Evolutionary conservation across 2,113 vertebrate genomes (phyloP).

Genomic region (Gymnocephalus cernua): DNA sequence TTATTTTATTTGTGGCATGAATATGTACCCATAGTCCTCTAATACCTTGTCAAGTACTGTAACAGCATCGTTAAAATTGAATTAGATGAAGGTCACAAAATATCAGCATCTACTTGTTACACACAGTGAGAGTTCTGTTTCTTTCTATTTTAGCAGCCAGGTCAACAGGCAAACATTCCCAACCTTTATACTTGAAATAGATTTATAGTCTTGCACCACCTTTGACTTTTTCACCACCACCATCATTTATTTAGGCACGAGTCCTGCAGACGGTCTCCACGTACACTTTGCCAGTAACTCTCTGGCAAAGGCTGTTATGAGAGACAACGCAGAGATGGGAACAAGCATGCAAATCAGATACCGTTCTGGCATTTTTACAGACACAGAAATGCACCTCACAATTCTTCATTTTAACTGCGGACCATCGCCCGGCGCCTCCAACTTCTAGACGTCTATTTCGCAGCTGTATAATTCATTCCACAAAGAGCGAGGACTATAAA

Average conservation of each 20-base stretch:
- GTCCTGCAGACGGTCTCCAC: background rate
- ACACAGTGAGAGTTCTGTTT: background rate
- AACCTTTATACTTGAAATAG: background rate
- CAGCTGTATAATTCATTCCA: slow-evolving; percentile 50
- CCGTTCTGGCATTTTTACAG: slow-evolving; percentile 69
- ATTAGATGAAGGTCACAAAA: slow-evolving; percentile 13
- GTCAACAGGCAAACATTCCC: background rate
- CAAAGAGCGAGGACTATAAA: slow-evolving; percentile 24
- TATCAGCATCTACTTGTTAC: background rate
- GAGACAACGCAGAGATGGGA: slow-evolving; percentile 47
- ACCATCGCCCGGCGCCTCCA: slow-evolving; percentile 19
- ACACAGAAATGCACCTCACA: slow-evolving; percentile 66
- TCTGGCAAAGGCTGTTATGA: slow-evolving; percentile 42
- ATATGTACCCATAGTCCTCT: background rate
- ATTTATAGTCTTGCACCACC: slow-evolving; percentile 10
- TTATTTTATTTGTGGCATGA: background rate
- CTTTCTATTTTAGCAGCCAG: background rate
- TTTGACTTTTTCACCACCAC: background rate
- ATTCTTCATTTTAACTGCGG: slow-evolving; percentile 71
- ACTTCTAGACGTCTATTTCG: slow-evolving; percentile 28
- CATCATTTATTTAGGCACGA: slow-evolving; percentile 23
- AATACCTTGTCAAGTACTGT: background rate
- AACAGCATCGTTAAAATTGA: background rate
- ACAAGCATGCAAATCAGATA: slow-evolving; percentile 73
- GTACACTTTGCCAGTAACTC: slow-evolving; percentile 16